These are phyloP conservation scores for Propsilocerus akamusi DNA, from an alignment of 1,140 invertebrate species.

Conservation along the genomic window DNA sequence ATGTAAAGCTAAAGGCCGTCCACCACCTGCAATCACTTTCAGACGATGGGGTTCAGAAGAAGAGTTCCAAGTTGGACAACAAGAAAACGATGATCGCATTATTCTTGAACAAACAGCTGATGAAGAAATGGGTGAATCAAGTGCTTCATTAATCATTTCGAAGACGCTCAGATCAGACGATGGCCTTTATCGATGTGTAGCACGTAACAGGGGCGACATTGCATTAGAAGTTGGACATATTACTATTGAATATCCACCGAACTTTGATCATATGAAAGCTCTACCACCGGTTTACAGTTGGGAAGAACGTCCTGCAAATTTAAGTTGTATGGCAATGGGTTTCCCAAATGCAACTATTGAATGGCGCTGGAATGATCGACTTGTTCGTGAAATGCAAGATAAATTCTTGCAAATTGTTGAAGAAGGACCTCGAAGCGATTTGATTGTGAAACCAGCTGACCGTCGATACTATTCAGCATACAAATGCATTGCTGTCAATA, in stretches of 20 bases:
- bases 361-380: constrained; percentile 45
- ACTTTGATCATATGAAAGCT: constrained; percentile 54
- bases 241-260: constrained; percentile 62
- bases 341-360: constrained; percentile 80
- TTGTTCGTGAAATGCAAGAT: constrained; percentile 30
- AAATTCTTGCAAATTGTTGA: constrained; percentile 36
- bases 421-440: constrained; percentile 44
- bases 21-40: constrained; percentile 56
- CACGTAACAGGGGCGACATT: constrained; percentile 55
- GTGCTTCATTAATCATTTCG: constrained; percentile 41
- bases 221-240: constrained; percentile 62
- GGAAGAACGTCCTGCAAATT: constrained; percentile 57
- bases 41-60: constrained; percentile 29
- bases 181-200: constrained; percentile 76
- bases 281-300: constrained; percentile 56
- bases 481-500: constrained; percentile 64
- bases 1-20: constrained; percentile 58
- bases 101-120: constrained; percentile 31
- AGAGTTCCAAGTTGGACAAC: constrained; percentile 36
- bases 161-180: constrained; percentile 49
- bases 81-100: constrained; percentile 40
- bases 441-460: constrained; percentile 44
- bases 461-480: constrained; percentile 51
- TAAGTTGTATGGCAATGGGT: constrained; percentile 58
- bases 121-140: constrained; percentile 35